Percentiles rank a stretch among this genome's conserved stretches.
Evolutionary conservation across 2,888 invertebrate species (phyloP).

Genomic region (Chymomyza procnemis): DNA sequence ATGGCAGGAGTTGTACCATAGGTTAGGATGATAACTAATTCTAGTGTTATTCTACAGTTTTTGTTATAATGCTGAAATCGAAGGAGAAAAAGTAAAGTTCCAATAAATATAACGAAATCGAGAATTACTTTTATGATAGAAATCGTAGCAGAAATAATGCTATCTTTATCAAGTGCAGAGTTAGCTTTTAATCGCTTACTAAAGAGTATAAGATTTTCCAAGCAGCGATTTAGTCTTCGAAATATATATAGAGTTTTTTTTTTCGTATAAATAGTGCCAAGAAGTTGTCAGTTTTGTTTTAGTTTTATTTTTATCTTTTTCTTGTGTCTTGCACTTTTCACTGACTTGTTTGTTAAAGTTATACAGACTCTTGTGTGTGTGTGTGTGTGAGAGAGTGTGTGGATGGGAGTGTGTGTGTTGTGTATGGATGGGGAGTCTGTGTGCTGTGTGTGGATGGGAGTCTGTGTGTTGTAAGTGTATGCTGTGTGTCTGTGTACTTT

Average conservation of each 20-base stretch:
- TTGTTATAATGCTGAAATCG: too few relatives aligned
- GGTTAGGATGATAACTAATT: too few relatives aligned
- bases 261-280: slow-evolving; percentile 31
- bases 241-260: too few relatives aligned
- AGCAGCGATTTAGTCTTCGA: background rate
- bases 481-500: slow-evolving; percentile 49
- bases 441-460: too few relatives aligned
- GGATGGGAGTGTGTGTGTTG: too few relatives aligned
- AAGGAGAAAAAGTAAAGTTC: too few relatives aligned
- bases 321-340: slow-evolving; percentile 44
- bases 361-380: slow-evolving; percentile 47
- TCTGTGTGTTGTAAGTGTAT: too few relatives aligned
- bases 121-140: too few relatives aligned
- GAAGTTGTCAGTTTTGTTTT: slow-evolving; percentile 25
- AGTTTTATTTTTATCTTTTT: slow-evolving; percentile 4
- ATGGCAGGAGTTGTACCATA: too few relatives aligned
- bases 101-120: background rate
- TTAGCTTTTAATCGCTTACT: background rate
- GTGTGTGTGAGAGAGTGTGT: too few relatives aligned
- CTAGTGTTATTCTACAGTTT: too few relatives aligned
- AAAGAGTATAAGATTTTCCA: background rate
- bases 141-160: background rate
- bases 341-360: slow-evolving; percentile 54
- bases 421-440: too few relatives aligned
- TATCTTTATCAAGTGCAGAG: background rate